Base-by-base conservation (phyloP, 2,797 vertebrate genomes). In the Florisuga fusca region DNA sequence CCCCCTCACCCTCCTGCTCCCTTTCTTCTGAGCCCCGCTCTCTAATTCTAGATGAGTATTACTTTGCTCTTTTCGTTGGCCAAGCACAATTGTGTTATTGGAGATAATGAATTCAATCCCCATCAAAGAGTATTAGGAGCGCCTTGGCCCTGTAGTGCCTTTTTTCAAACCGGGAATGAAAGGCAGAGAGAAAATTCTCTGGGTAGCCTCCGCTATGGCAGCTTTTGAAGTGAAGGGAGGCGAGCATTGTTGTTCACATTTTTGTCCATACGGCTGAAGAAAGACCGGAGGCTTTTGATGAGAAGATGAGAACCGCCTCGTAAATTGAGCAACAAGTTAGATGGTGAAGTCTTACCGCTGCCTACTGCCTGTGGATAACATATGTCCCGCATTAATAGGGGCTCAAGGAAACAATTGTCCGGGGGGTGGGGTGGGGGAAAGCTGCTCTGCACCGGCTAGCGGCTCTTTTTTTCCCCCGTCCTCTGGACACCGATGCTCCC, bases 41-140 rank as follows among this genome's bases (percentile, higher is more conserved):
- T 98, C 96, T 98, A 98, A 97, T 97, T 98, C 98, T 98, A 97
- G 98, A 89, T 90, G 97, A 97, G 98, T 97, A 97, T 98, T 97
- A 98, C 98, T 99, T 99, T 99, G 99, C 99, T 99, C 99, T 99
- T 99, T 99, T 99, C 98, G 98, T 98, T 98, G 98, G 98, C 98
- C 97, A 96, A 98, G 98, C 98, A 99, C 99, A 99, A 99, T 99
- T 98, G 98, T 99, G 98, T 99, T 99, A 98, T 99, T 99, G 98
- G 98, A 99, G 98, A 99, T 99, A 99, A 99, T 99, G 98, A 99
- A 99, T 99, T 99, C 98, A 99, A 99, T 99, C 99, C 99, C 98
- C 98, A 98, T 99, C 99, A 99, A 99, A 99, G 98, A 98, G 99
- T 98, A 98, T 99, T 98, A 99, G 98, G 98, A 98, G 98, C 97